phyloP scores from a whole-genome alignment of 2,888 invertebrate genomes.

The Yponomeuta evonymella region DNA sequence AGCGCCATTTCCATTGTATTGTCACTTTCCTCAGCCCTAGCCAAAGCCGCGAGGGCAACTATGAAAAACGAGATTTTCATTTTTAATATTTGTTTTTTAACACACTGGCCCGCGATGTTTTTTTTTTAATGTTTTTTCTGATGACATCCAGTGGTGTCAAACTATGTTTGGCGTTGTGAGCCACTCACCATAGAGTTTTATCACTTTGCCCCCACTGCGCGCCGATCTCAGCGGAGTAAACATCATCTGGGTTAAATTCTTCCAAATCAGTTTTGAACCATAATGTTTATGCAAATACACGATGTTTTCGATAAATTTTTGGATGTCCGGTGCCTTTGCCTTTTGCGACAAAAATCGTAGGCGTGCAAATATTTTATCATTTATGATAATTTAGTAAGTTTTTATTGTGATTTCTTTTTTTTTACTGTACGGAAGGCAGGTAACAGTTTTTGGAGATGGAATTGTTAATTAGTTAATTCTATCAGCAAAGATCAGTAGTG shows the following conservation, averaged over 20 bases:
- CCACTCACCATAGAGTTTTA: conserved; percentile 64
- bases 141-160: conserved; percentile 65
- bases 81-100: conserved; percentile 31
- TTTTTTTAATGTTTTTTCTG: conserved; percentile 35
- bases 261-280: conserved; percentile 32
- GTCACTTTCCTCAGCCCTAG: conserved; percentile 63
- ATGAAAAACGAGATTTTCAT: conserved; percentile 58
- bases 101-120: conserved; percentile 21
- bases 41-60: conserved; percentile 57
- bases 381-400: background rate
- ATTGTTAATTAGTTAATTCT: background rate
- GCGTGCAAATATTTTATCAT: conserved; percentile 5
- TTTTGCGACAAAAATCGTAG: conserved; percentile 11
- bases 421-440: background rate
- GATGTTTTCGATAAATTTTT: conserved; percentile 20
- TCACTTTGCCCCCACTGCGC: conserved; percentile 56
- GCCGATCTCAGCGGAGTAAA: conserved; percentile 39
- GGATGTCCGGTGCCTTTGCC: conserved; percentile 23
- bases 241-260: conserved; percentile 56
- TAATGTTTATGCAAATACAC: conserved; percentile 22
- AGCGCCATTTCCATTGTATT: conserved; percentile 79
- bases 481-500: background rate
- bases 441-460: background rate
- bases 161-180: conserved; percentile 57
- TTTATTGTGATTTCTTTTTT: conserved; percentile 2